Evolutionary conservation across 2,113 vertebrate species (phyloP).

Genomic region (Atrichornis clamosus): DNA sequence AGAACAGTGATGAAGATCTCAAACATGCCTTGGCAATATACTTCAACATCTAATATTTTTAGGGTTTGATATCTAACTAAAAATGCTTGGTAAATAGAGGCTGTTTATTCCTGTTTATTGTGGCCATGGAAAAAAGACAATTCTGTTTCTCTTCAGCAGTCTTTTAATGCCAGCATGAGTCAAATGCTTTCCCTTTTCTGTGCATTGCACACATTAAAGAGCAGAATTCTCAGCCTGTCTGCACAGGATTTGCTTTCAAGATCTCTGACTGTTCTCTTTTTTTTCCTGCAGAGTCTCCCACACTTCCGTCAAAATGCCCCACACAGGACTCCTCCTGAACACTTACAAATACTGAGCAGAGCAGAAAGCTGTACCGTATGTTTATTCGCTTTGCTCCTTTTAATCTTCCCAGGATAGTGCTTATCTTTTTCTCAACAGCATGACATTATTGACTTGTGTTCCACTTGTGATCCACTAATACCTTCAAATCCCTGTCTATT

Average conservation of each 20-base stretch:
- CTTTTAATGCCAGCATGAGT: background rate
- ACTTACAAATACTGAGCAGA: background rate
- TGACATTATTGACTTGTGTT: conserved; percentile 48
- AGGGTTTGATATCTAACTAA: background rate
- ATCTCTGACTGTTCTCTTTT: background rate
- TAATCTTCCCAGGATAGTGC: conserved; percentile 18
- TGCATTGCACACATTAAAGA: background rate
- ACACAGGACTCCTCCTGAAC: background rate
- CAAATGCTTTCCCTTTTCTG: background rate
- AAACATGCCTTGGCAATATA: background rate
- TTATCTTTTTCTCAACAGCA: conserved; percentile 48
- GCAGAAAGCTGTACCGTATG: background rate
- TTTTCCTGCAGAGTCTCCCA: background rate
- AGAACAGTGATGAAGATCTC: background rate
- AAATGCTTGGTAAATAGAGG: background rate
- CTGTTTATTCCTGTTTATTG: background rate
- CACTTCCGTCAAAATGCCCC: background rate
- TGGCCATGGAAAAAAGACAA: background rate
- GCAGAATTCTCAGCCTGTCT: background rate
- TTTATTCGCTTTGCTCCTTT: background rate
- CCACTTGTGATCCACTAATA: conserved; percentile 56
- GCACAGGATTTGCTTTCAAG: background rate
- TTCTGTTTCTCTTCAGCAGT: background rate
- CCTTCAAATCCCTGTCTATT: conserved; percentile 40
- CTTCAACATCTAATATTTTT: background rate